Base-by-base conservation (phyloP, 1,140 invertebrate genomes). In the Zaprionus capensis region DNA sequence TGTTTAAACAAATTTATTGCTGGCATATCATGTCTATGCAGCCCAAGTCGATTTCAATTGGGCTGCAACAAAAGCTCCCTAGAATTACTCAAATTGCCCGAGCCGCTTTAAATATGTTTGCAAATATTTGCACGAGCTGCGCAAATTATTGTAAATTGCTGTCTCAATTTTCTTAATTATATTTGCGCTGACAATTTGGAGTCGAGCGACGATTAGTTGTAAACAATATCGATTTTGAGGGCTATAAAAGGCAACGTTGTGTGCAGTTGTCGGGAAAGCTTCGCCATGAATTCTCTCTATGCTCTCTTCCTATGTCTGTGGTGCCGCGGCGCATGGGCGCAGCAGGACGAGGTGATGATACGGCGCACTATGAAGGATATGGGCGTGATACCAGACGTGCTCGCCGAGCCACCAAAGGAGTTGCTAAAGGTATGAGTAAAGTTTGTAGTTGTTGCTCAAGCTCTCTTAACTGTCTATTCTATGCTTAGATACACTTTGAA, bases 301-400 rank as follows among this genome's bases (percentile, higher is more conserved):
- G 46, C 31, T 70, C 74, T 26, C 28, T 36, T 69, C 61, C 17
- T 41, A 55, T 65, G 67, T 61, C 20, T 51, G 38, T 22, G 56
- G 78, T 56, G 55, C 38, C 38, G 44, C 24, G 49, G 2, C 14
- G 56, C 38, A 12, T 12, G n/a, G 6, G 69, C 59, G 20, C 66
- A 80, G 22, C 49, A 77, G 22, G 63, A 78, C 4, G 84, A 88
- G 49, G 5, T 59, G 2, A 78, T 76, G 70, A 78, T 88, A 7
- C 44, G 61, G 2, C 59, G 71, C n/a, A 68, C 88, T 38, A 76
- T 90, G 78, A 78, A 71, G 78, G 85, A 87, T 31, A n/a, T 87
- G 84, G 94, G 94, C 71, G 92, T 96, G 70, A 94, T 96, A 76
- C 94, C 94, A 0, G 96, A 95, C 2, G 94, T 95, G 75, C 95